A percentile compares a stretch with the other conserved stretches of the same genome.
These are phyloP conservation scores for Coregonus sp. DNA, from an alignment of 2,797 vertebrate species.

Conservation along the genomic window DNA sequence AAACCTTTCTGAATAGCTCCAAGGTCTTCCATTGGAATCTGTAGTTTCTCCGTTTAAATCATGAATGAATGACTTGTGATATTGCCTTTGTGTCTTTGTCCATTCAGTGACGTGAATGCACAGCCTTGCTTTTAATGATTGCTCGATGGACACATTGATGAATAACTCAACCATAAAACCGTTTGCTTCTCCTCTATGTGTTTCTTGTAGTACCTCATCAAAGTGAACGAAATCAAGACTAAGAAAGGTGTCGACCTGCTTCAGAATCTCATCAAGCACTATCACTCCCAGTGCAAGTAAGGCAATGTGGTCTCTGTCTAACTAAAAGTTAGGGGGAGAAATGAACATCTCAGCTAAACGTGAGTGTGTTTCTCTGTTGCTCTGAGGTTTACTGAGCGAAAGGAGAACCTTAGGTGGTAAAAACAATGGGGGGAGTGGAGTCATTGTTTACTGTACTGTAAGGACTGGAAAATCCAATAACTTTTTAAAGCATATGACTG, in stretches of 20 bases:
- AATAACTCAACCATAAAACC: neutral
- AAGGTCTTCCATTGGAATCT: neutral
- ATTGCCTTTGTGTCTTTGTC: no score
- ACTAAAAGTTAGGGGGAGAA: neutral
- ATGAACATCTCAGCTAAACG: no score
- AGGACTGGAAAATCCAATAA: no score
- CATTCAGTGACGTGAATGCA: no score
- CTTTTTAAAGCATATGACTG: no score
- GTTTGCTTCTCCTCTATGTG: neutral
- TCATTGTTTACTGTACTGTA: no score
- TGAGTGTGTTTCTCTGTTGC: no score
- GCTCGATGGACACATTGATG: neutral
- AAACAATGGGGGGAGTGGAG: no score
- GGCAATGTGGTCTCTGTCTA: conserved; percentile 19
- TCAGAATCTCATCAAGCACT: conserved; percentile 86
- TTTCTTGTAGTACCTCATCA: conserved; percentile 73
- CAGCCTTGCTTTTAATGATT: neutral
- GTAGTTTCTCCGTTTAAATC: neutral
- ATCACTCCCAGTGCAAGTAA: conserved; percentile 85
- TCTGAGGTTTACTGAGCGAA: no score
- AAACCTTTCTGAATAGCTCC: neutral
- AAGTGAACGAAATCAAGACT: conserved; percentile 78
- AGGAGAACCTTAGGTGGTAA: no score
- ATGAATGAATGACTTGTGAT: no score
- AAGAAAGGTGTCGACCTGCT: conserved; percentile 81